Conservation (phyloP, 2,888 invertebrate genomes). For the Idaea straminata region DNA sequence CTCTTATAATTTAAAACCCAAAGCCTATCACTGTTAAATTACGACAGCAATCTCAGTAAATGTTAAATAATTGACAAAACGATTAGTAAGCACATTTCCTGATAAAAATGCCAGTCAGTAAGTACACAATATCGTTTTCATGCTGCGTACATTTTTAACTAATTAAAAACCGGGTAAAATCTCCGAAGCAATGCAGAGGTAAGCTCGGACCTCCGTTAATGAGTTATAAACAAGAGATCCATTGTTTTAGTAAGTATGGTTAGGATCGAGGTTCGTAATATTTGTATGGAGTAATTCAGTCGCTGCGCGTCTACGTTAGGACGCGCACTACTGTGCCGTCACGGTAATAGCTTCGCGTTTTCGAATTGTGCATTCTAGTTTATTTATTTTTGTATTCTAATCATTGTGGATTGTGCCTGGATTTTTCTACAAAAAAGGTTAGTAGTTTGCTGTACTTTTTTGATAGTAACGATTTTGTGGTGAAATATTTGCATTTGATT, state of each 20-base stretch:
- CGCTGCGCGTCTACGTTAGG: conserved; percentile 46
- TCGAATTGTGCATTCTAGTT: conserved; percentile 47
- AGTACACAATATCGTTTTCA: background rate
- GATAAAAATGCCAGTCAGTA: background rate
- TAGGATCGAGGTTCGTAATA: conserved; percentile 19
- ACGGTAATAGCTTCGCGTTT: conserved; percentile 50
- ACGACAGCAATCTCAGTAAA: background rate
- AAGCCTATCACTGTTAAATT: background rate
- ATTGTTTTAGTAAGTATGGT: conserved; percentile 36
- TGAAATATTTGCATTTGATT: background rate
- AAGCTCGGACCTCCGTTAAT: conserved; percentile 35
- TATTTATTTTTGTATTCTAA: conserved; percentile 33
- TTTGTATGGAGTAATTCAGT: conserved; percentile 37
- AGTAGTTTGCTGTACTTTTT: conserved; percentile 31
- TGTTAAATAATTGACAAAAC: background rate
- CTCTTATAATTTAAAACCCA: background rate
- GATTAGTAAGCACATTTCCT: background rate
- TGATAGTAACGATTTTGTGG: background rate
- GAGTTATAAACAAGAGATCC: conserved; percentile 44
- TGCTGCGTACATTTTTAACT: background rate
- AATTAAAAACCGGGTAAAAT: conserved; percentile 7
- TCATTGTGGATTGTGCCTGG: conserved; percentile 60
- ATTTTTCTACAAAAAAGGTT: conserved; percentile 57
- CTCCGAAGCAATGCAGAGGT: conserved; percentile 19
- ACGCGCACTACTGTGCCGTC: conserved; percentile 38